Evolutionary conservation across 2,888 invertebrate genomes (phyloP).

Genomic region (Hipparchia semele): DNA sequence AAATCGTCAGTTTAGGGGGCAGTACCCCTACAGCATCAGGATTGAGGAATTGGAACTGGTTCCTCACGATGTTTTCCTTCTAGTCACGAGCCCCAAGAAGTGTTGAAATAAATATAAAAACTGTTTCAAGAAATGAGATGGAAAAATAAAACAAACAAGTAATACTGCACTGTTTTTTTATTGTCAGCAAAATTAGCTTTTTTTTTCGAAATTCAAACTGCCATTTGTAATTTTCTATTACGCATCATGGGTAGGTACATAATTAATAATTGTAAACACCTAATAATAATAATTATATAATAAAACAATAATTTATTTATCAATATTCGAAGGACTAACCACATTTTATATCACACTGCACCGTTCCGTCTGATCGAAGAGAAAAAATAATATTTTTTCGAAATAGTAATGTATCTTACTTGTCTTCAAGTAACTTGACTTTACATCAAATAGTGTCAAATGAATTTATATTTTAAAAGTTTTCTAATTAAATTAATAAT

Average conservation of each 20-base stretch:
- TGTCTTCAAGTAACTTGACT: too few species aligned
- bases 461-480: too few species aligned
- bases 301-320: not conserved
- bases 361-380: not conserved
- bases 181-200: slow-evolving; percentile 45
- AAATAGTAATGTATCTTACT: not conserved
- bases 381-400: not conserved
- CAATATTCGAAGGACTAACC: slow-evolving; percentile 1
- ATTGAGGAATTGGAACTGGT: too few species aligned
- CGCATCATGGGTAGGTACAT: slow-evolving; percentile 5
- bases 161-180: slow-evolving; percentile 43
- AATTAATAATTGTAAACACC: not conserved
- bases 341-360: slow-evolving; percentile 9
- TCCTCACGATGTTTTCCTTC: too few species aligned
- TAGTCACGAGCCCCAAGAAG: not conserved
- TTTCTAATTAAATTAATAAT: too few species aligned
- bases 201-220: slow-evolving; percentile 19
- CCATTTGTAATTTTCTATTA: slow-evolving; percentile 28
- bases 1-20: too few species aligned
- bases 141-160: slow-evolving; percentile 26
- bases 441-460: too few species aligned
- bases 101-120: not conserved
- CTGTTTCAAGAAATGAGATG: not conserved
- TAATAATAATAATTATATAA: not conserved
- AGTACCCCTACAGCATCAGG: too few species aligned